These are phyloP conservation scores for Diceros bicornis DNA, from an alignment of 2,797 vertebrate species.

Conservation along the genomic window DNA sequence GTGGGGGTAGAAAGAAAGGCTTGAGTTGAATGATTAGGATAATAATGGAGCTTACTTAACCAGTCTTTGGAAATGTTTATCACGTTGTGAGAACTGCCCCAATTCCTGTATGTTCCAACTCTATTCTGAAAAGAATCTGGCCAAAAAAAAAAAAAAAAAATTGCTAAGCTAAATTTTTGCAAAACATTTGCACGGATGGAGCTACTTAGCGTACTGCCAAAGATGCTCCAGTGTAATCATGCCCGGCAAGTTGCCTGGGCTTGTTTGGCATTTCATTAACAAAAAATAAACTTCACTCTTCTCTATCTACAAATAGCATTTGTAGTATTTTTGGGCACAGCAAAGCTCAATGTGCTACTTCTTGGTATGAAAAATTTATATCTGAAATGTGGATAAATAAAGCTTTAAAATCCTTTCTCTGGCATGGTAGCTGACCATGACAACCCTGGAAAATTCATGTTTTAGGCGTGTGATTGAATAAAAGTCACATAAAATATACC, in stretches of 20 bases:
- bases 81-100: neutral
- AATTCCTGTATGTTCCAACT: conserved; percentile 58
- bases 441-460: conserved; percentile 9
- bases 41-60: neutral
- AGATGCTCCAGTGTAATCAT: conserved; percentile 68
- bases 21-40: neutral
- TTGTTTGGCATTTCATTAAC: conserved; percentile 82
- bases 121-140: conserved; percentile 63
- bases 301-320: conserved; percentile 74
- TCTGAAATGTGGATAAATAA: conserved; percentile 68
- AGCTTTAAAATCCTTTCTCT: conserved; percentile 52
- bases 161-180: conserved; percentile 74
- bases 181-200: conserved; percentile 72
- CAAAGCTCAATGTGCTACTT: conserved; percentile 61
- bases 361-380: conserved; percentile 57
- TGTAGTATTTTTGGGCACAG: conserved; percentile 70
- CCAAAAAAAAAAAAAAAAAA: conserved; percentile 57
- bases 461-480: conserved; percentile 23
- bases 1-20: neutral
- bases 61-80: conserved; percentile 30
- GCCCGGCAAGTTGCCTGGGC: conserved; percentile 67
- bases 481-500: conserved; percentile 8
- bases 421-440: neutral
- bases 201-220: conserved; percentile 66
- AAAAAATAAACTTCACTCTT: conserved; percentile 78